A percentile compares a stretch with the other conserved stretches of the same genome.
phyloP scores from a whole-genome alignment of 2,797 vertebrate genomes.

The Chrysolophus pictus region DNA sequence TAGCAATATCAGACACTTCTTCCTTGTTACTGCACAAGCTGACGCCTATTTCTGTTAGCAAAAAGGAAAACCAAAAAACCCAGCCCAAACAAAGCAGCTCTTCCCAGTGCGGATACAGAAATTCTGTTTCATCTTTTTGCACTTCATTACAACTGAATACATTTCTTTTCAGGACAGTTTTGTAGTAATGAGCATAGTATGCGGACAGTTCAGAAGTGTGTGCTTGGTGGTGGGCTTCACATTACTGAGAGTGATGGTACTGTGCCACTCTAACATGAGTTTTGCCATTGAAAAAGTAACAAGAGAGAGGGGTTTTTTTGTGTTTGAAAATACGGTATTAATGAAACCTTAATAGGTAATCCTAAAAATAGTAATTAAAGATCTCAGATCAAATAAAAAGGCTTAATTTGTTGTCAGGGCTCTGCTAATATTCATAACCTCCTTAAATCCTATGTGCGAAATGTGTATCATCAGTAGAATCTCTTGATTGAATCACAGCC shows the following conservation, averaged over 20 bases:
- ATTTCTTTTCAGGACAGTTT: background rate
- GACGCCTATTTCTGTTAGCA: background rate
- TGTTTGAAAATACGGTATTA: background rate
- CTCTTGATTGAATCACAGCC: background rate
- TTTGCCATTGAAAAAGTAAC: background rate
- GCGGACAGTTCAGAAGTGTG: background rate
- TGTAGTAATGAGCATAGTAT: background rate
- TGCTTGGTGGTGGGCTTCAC: background rate
- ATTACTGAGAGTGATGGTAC: background rate
- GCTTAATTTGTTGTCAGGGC: background rate
- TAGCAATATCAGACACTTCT: slow-evolving; percentile 48
- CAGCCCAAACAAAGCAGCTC: background rate
- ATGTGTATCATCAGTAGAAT: background rate
- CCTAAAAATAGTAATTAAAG: background rate
- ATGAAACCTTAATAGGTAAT: background rate
- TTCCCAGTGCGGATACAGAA: background rate
- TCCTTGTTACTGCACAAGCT: background rate
- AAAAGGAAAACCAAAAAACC: background rate
- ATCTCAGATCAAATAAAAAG: background rate
- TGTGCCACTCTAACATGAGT: background rate
- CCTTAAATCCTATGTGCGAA: background rate
- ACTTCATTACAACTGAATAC: background rate
- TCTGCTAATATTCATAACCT: background rate
- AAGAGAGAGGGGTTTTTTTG: background rate
- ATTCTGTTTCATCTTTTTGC: background rate